Percentiles rank a stretch among this genome's conserved stretches.
These are phyloP conservation scores for Lepidochitona cinerea DNA, from an alignment of 2,888 invertebrate genomes.

Conservation along the genomic window DNA sequence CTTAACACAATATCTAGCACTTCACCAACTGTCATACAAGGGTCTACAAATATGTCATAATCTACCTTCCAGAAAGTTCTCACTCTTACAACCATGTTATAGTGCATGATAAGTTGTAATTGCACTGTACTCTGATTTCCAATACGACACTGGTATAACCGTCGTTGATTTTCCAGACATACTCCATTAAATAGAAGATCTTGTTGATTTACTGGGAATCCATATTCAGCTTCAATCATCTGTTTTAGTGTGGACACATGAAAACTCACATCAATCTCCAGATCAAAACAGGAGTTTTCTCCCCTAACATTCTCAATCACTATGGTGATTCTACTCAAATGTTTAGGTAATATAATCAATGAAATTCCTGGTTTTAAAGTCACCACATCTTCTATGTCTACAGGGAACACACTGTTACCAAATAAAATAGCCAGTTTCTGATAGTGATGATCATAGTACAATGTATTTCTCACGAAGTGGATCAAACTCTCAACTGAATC, in stretches of 20 bases:
- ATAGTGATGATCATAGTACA: constrained; percentile 42
- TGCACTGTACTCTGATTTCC: constrained; percentile 41
- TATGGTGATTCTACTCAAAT: constrained; percentile 36
- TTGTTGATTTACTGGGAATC: constrained; percentile 49
- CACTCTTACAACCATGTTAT: constrained; percentile 48
- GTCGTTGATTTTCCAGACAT: constrained; percentile 46
- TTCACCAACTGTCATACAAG: constrained; percentile 51
- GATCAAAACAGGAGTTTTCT: constrained; percentile 41
- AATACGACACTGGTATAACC: constrained; percentile 49
- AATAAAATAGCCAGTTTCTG: constrained; percentile 50
- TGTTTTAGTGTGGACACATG: constrained; percentile 52
- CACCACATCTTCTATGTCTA: constrained; percentile 43
- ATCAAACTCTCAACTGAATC: constrained; percentile 44
- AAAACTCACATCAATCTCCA: constrained; percentile 44
- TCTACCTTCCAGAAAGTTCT: constrained; percentile 63
- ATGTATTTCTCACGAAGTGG: constrained; percentile 43
- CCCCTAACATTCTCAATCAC: constrained; percentile 52
- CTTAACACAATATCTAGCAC: constrained; percentile 15
- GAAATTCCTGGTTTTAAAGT: constrained; percentile 45
- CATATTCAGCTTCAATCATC: constrained; percentile 45
- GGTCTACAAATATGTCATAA: constrained; percentile 54
- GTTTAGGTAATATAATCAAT: constrained; percentile 48
- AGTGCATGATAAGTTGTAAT: constrained; percentile 48
- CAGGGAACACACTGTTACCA: constrained; percentile 44
- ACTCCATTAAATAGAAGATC: constrained; percentile 52